These are phyloP conservation scores for Clarias pachynema DNA, from an alignment of 2,797 vertebrate genomes.

Conservation along the genomic window DNA sequence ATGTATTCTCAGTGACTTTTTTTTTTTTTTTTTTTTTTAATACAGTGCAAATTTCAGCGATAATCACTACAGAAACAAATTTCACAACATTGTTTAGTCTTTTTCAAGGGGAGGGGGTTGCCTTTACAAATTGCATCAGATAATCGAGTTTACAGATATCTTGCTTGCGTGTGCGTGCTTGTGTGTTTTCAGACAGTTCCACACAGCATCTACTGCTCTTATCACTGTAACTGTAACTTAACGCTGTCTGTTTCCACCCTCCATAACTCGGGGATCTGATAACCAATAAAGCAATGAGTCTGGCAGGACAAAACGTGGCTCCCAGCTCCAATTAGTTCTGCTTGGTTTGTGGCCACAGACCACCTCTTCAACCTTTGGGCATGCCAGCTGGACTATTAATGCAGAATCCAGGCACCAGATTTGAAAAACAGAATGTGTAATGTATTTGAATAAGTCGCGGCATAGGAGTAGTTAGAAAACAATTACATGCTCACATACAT, in stretches of 20 bases:
- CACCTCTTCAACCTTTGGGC: conserved; percentile 33
- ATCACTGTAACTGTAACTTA: conserved; percentile 50
- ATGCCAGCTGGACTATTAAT: conserved; percentile 31
- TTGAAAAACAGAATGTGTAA: background rate
- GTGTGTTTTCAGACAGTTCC: background rate
- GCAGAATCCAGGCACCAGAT: conserved; percentile 31
- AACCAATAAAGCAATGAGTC: conserved; percentile 39
- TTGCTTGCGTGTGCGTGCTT: background rate
- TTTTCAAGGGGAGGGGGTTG: background rate
- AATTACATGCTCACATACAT: background rate
- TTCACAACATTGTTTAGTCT: background rate
- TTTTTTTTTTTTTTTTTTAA: background rate
- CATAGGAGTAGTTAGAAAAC: background rate
- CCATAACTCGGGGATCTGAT: conserved; percentile 55
- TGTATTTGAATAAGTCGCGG: background rate
- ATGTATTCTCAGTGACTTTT: conserved; percentile 20
- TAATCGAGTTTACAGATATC: conserved; percentile 45
- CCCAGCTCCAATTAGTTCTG: conserved; percentile 56
- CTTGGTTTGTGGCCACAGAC: conserved; percentile 39
- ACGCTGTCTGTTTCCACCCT: conserved; percentile 52
- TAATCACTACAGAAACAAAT: background rate
- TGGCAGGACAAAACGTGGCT: conserved; percentile 26
- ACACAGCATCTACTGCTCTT: background rate
- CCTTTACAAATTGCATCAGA: conserved; percentile 41
- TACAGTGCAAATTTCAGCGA: background rate